Evolutionary conservation across 2,888 invertebrate species (phyloP).

Genomic region (Sesamia inferens): DNA sequence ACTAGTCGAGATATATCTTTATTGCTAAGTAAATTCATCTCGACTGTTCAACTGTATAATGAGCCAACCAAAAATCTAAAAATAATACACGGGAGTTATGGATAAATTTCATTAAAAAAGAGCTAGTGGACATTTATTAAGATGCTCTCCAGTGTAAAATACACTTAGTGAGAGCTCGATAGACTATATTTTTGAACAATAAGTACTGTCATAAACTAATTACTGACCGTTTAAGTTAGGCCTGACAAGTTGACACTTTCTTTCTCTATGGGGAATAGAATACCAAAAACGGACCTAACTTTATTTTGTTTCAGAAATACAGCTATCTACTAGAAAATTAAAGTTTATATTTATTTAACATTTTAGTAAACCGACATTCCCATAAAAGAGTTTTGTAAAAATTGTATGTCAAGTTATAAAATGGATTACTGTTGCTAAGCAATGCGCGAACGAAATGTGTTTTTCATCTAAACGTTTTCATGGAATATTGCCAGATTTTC

Average conservation of each 20-base stretch:
- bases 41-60: not conserved
- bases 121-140: conserved; percentile 9
- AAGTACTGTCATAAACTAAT: conserved; percentile 40
- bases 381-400: conserved; percentile 38
- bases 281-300: conserved; percentile 21
- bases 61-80: not conserved
- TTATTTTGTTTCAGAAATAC: conserved; percentile 35
- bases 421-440: conserved; percentile 51
- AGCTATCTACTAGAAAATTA: conserved; percentile 10
- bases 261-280: conserved; percentile 39
- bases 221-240: conserved; percentile 50
- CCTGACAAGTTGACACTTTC: conserved; percentile 57
- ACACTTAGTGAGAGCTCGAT: conserved; percentile 12
- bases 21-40: not conserved
- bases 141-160: conserved; percentile 18
- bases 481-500: conserved; percentile 45
- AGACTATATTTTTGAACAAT: conserved; percentile 35
- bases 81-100: not conserved
- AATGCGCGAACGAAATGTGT: conserved; percentile 37
- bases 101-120: conserved; percentile 6
- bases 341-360: conserved; percentile 26
- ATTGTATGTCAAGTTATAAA: conserved; percentile 41
- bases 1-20: conserved; percentile 13
- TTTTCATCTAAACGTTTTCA: conserved; percentile 44
- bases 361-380: conserved; percentile 29